Base-by-base conservation (phyloP, 2,797 vertebrate species). In the Spondyliosoma cantharus region DNA sequence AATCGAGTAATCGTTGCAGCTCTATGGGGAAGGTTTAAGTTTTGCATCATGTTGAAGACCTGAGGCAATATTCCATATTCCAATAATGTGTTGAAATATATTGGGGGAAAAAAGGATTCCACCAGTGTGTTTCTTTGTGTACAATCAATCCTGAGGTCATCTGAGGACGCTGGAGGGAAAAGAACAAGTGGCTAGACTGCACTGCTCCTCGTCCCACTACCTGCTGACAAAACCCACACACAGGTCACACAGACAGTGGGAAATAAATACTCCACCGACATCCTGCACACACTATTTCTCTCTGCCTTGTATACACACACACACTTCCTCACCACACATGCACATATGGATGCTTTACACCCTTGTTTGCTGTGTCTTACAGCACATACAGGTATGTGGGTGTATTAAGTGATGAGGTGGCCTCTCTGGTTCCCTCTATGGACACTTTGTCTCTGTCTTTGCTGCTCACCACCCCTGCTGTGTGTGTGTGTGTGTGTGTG, bases 371-470 rank as follows among this genome's bases (percentile, higher is more conserved):
- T n/a, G 12, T 64, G 6, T 43, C 27, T 37, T 24, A 29, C 15
- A 43, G 14, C 24, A 37, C 37, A 37, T 37, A 37, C 37, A 37
- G 37, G 14, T 54, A 20, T 52, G 24, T 53, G 42, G 56, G 54
- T 60, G 27, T 62, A 5, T 19, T n/a, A 71, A 73, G 59, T 77
- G 68, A 82, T 76, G 65, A 82, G 71, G 32, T 80, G 71, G 57
- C 62, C 72, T 80, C 59, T 74, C 53, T 80, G 67, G 42, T 66
- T 76, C 25, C 59, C 53, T 63, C 45, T 59, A 52, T 48, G 72
- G n/a, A 71, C 76, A 77, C 60, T 83, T 71, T 77, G 58, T 81
- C 71, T 82, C 59, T 78, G 77, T 83, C 74, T 74, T 62, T 69
- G 60, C n/a, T 58, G 43, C 71, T 53, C 63, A 67, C 68, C 58